Percentiles rank a stretch among this genome's conserved stretches.
These are phyloP conservation scores for Seladonia tumulorum DNA, from an alignment of 2,888 invertebrate species.

Conservation along the genomic window DNA sequence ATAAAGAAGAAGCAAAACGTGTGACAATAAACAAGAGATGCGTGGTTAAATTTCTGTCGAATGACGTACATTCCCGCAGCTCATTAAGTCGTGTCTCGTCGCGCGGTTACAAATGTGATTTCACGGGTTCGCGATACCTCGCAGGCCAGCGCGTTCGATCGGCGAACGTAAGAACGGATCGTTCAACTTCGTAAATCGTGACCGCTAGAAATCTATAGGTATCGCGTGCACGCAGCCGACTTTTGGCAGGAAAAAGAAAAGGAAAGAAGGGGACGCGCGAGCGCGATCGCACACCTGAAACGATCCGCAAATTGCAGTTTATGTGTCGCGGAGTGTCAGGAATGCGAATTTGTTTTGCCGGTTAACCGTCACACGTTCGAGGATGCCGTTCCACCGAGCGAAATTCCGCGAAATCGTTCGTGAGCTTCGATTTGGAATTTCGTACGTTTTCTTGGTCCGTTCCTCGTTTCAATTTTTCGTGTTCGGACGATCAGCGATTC, in stretches of 20 bases:
- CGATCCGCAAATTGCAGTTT: constrained; percentile 69
- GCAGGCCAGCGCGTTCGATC: constrained; percentile 29
- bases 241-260: constrained; percentile 31
- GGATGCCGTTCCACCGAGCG: constrained; percentile 41
- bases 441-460: neutral
- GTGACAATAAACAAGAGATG: neutral
- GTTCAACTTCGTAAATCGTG: constrained; percentile 63
- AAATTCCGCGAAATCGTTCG: constrained; percentile 55
- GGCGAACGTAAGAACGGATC: constrained; percentile 37
- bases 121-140: constrained; percentile 1
- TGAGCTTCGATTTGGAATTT: constrained; percentile 42
- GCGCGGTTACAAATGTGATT: neutral
- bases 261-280: constrained; percentile 15
- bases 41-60: neutral
- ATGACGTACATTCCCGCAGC: neutral
- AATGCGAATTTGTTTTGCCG: constrained; percentile 63
- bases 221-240: constrained; percentile 44
- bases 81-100: neutral
- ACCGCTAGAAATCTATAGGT: constrained; percentile 19
- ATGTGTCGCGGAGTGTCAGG: constrained; percentile 68
- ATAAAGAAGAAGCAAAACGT: neutral
- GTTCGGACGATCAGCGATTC: neutral
- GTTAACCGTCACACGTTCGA: constrained; percentile 46
- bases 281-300: constrained; percentile 45
- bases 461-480: constrained; percentile 2